A percentile compares a stretch with the other conserved stretches of the same genome.
Conservation (phyloP, 64 coral and sea anemone genomes). For the Dendrophyllia cribrosa region DNA sequence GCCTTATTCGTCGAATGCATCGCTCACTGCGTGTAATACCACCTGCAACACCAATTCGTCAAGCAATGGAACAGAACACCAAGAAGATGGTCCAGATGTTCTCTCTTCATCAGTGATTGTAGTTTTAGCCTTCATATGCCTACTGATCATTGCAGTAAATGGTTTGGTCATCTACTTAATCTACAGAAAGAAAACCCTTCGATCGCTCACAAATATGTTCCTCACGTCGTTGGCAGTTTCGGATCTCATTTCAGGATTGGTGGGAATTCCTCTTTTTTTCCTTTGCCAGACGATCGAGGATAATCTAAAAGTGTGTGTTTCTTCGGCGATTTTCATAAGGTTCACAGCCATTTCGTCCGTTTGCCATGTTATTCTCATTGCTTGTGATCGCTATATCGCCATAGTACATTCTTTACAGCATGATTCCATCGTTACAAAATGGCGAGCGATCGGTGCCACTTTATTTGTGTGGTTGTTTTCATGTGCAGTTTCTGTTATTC, state of each 20-base stretch:
- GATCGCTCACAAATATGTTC: constrained; percentile 30
- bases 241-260: constrained; percentile 33
- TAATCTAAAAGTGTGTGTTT: not conserved
- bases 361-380: constrained; percentile 28
- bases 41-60: not conserved
- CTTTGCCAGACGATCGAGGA: not conserved
- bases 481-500: not conserved
- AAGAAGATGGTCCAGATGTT: not conserved
- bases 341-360: constrained; percentile 48
- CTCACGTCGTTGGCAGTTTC: constrained; percentile 37
- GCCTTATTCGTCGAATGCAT: not conserved
- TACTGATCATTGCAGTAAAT: constrained; percentile 39
- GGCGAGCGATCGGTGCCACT: not conserved
- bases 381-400: constrained; percentile 46
- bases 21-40: not conserved
- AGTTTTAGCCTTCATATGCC: constrained; percentile 1
- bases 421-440: constrained; percentile 35
- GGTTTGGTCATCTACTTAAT: constrained; percentile 38
- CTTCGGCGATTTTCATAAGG: constrained; percentile 23
- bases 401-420: constrained; percentile 39
- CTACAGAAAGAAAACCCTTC: not conserved
- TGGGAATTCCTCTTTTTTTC: constrained; percentile 55
- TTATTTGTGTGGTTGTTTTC: constrained; percentile 34
- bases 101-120: constrained; percentile 1
- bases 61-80: not conserved